Conservation (phyloP, 2,113 vertebrate species). For the Plecotus auritus region DNA sequence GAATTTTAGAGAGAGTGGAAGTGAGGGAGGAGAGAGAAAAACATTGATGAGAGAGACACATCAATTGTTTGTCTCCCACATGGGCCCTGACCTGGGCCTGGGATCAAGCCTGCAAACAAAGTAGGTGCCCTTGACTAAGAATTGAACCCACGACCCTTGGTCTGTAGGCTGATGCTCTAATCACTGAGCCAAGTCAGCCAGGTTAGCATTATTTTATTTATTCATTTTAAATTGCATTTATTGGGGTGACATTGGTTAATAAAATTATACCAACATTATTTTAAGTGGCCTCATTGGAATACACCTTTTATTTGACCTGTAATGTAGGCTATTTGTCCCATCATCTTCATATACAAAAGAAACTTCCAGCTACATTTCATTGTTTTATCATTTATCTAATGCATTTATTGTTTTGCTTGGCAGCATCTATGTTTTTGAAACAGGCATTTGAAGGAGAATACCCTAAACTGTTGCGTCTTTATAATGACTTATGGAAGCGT, state of each 20-base stretch:
- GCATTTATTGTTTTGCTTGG: conserved; percentile 54
- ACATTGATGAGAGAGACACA: too few relatives aligned
- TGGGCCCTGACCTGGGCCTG: too few relatives aligned
- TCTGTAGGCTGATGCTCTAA: too few relatives aligned
- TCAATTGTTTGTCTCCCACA: too few relatives aligned
- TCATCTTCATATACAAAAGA: neutral
- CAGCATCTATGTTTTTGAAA: conserved; percentile 94
- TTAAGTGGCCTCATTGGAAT: neutral
- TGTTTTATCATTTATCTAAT: conserved; percentile 44
- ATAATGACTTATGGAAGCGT: conserved; percentile 97
- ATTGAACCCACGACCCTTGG: too few relatives aligned
- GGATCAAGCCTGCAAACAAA: too few relatives aligned
- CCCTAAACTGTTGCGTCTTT: conserved; percentile 93
- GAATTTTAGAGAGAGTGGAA: too few relatives aligned
- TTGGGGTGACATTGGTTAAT: neutral
- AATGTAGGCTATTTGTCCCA: neutral
- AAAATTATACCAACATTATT: neutral
- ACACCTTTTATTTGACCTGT: neutral
- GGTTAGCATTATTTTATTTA: neutral
- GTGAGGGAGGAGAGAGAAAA: too few relatives aligned
- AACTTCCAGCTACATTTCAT: neutral
- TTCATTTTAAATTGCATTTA: neutral
- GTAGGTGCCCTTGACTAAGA: too few relatives aligned
- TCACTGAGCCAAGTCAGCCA: too few relatives aligned
- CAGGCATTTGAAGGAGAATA: conserved; percentile 98